phyloP scores from a whole-genome alignment of 1,140 invertebrate species.

The Drosophila pectinifera region DNA sequence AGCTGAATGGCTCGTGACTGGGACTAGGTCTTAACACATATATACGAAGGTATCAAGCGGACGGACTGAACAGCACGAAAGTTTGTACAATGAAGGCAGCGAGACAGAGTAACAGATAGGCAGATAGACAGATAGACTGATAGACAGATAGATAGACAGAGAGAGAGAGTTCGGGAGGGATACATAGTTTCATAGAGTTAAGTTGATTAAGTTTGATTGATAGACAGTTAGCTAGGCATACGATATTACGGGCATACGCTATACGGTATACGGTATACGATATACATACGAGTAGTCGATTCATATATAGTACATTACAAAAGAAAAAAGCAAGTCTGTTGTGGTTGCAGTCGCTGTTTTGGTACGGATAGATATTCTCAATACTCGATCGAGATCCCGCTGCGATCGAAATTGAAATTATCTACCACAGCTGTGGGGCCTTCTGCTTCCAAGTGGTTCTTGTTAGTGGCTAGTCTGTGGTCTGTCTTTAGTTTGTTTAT shows the following conservation, averaged over 20 bases:
- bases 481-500: constrained; percentile 5
- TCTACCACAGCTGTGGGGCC: constrained; percentile 51
- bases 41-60: constrained; percentile 6
- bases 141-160: constrained; percentile 13
- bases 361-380: constrained; percentile 74
- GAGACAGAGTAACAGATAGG: neutral
- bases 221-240: constrained; percentile 58
- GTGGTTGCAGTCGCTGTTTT: constrained; percentile 25
- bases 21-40: no score
- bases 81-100: constrained; percentile 35
- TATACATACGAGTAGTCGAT: constrained; percentile 66
- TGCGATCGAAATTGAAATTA: constrained; percentile 81
- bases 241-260: constrained; percentile 38
- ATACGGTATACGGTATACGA: constrained; percentile 14
- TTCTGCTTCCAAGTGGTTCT: neutral
- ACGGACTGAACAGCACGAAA: constrained; percentile 38
- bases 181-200: constrained; percentile 28
- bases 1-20: constrained; percentile 41
- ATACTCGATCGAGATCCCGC: constrained; percentile 49
- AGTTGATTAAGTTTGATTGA: constrained; percentile 37
- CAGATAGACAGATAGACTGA: constrained; percentile 3
- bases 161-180: constrained; percentile 17
- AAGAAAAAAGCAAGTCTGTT: constrained; percentile 80
- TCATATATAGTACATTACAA: constrained; percentile 62
- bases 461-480: no score